These are phyloP conservation scores for Mesoclemmys tuberculata DNA, from an alignment of 2,113 vertebrate genomes.

Conservation along the genomic window DNA sequence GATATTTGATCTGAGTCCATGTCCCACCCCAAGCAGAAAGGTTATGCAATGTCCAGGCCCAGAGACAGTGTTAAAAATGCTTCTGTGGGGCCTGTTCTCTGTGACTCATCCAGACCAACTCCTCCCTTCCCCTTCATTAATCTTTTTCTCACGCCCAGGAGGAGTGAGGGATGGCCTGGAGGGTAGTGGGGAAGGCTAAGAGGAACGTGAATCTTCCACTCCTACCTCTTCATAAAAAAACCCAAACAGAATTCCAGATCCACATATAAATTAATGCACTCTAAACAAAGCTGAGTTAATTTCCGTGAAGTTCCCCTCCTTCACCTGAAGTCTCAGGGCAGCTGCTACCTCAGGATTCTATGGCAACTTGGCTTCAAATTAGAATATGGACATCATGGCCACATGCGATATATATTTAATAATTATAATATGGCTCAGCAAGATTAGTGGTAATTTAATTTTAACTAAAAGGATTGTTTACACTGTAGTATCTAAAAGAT, in stretches of 20 bases:
- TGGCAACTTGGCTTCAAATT: not conserved
- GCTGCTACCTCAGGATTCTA: rapidly evolving
- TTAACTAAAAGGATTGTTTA: conserved; percentile 57
- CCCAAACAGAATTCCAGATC: not conserved
- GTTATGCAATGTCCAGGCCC: not conserved
- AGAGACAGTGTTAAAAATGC: not conserved
- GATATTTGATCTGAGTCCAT: not conserved
- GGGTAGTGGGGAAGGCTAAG: not conserved
- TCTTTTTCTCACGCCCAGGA: not conserved
- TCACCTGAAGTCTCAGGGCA: not conserved
- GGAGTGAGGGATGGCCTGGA: not conserved
- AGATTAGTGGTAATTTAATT: conserved; percentile 47
- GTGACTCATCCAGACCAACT: not conserved
- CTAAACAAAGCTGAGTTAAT: rapidly evolving
- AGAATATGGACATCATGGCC: not conserved
- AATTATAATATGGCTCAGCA: conserved; percentile 8
- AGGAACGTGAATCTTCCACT: not conserved
- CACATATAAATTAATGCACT: rapidly evolving
- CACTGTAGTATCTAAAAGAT: conserved; percentile 42
- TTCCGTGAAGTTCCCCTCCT: not conserved
- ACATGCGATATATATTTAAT: conserved; percentile 16
- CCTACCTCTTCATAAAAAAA: not conserved
- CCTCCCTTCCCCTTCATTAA: not conserved
- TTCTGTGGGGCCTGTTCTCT: not conserved
- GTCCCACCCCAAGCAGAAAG: not conserved